A percentile compares a stretch with the other conserved stretches of the same genome.
phyloP scores from a whole-genome alignment of 1,140 invertebrate species.

The Goniozus legneri region DNA sequence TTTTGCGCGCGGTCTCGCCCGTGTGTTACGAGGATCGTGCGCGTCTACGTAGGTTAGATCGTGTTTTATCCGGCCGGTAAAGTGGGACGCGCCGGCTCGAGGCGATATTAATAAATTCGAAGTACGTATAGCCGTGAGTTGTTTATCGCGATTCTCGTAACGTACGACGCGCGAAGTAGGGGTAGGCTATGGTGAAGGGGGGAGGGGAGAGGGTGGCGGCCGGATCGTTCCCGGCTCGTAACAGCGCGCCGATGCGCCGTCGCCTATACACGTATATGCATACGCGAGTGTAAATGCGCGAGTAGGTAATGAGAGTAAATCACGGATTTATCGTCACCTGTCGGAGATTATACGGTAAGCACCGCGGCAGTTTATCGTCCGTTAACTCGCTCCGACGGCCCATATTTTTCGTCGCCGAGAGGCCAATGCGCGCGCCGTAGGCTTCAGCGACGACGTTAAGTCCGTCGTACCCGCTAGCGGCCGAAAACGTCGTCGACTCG shows the following conservation, averaged over 20 bases:
- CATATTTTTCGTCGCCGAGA: slow-evolving; percentile 33
- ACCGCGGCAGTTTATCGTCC: slow-evolving; percentile 29
- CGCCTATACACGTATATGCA: neutral
- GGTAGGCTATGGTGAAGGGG: neutral
- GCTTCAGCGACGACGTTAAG: slow-evolving; percentile 34
- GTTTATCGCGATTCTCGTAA: no score
- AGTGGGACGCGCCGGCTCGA: slow-evolving; percentile 19
- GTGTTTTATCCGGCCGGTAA: slow-evolving; percentile 21
- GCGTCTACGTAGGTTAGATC: no score
- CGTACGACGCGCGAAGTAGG: neutral
- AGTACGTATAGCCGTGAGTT: no score
- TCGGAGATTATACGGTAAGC: slow-evolving; percentile 33
- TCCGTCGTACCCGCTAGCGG: no score
- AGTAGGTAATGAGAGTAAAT: slow-evolving; percentile 32
- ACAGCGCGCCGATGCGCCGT: no score
- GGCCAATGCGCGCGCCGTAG: slow-evolving; percentile 28
- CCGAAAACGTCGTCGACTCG: no score
- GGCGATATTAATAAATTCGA: slow-evolving; percentile 32
- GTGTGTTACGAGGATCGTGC: no score
- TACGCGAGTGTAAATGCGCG: neutral
- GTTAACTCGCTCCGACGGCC: slow-evolving; percentile 19
- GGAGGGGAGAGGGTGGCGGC: no score
- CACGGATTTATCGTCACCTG: slow-evolving; percentile 27
- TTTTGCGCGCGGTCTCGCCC: no score
- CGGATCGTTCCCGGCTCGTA: neutral